Base-by-base conservation (phyloP, 2,113 vertebrate species). In the Glaucomys volans region DNA sequence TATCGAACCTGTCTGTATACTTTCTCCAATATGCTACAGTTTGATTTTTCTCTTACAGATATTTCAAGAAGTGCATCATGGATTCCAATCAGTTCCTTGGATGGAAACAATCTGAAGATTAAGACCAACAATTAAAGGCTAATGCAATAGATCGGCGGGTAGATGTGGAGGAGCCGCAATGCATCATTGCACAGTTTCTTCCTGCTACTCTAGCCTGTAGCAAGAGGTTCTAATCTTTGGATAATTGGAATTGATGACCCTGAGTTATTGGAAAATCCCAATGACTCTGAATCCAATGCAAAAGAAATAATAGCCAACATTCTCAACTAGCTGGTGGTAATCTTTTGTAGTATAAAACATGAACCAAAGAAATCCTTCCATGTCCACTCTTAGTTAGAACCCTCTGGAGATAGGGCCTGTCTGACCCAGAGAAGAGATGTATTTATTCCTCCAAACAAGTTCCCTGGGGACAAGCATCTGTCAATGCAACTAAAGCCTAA, bases 401-500 rank as follows among this genome's bases (percentile, higher is more conserved):
- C 72, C 86, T 91, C 90, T 71, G 47, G 50, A 83, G 75, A 90
- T 91, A 76, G 80, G 35, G 52, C 54, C 52, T 42, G 1, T 85
- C 50, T 94, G 90, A 86, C 79, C 67, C 44, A 81, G 76, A 90
- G 42, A 96, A 94, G 35, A 80, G 35, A 71, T 95, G 16, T 54
- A 87, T 90, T 96, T 96, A 75, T 80, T 96, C 84, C 94, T 95
- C 64, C 91, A 62, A 71, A 67, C 44, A 69, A 90, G 80, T 94
- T 90, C 94, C 87, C 95, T 32, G 8, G 77, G 40, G 90, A 97
- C 22, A 50, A 95, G 40, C 59, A 93, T 77, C 86, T 97, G 97
- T 96, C 97, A 87, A 72, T 95, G 91, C 64, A 95, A 87, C 75
- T 83, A 76, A 93, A 94, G 35, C 50, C 87, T 95, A 97, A 91